Conservation (phyloP, 2,113 vertebrate species). For the Misgurnus anguillicaudatus region DNA sequence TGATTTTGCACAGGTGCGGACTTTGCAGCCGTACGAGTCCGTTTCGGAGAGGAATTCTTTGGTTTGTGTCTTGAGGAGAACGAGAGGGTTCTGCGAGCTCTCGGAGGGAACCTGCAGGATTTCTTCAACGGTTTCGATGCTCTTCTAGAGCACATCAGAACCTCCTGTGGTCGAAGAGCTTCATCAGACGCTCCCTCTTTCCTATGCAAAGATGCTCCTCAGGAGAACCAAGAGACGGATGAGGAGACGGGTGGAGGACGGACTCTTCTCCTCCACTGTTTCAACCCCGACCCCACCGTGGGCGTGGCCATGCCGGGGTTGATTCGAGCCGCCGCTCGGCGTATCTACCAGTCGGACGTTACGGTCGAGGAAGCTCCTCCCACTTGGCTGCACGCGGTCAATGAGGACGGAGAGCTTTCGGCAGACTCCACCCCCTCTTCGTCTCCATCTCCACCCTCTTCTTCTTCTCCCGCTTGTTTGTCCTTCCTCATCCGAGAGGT, state of each 20-base stretch:
- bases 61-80: slow-evolving; percentile 96
- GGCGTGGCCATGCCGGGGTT: slow-evolving; percentile 93
- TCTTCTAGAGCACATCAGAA: slow-evolving; percentile 94
- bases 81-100: slow-evolving; percentile 91
- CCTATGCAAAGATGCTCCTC: slow-evolving; percentile 89
- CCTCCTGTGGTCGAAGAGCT: slow-evolving; percentile 90
- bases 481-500: slow-evolving; percentile 82
- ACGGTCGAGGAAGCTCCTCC: slow-evolving; percentile 88
- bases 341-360: slow-evolving; percentile 88
- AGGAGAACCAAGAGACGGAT: slow-evolving; percentile 58
- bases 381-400: slow-evolving; percentile 67
- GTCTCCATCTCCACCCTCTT: slow-evolving; percentile 73
- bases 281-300: slow-evolving; percentile 89
- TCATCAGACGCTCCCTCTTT: slow-evolving; percentile 93
- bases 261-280: slow-evolving; percentile 88
- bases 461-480: slow-evolving; percentile 73
- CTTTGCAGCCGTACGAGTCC: slow-evolving; percentile 90
- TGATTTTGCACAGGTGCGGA: slow-evolving; percentile 78
- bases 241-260: slow-evolving; percentile 67
- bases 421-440: slow-evolving; percentile 78
- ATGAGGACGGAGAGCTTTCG: slow-evolving; percentile 74
- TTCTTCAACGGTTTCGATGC: slow-evolving; percentile 99
- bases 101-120: slow-evolving; percentile 93
- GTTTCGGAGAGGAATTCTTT: slow-evolving; percentile 95
- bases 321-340: slow-evolving; percentile 90